Base-by-base conservation (phyloP, 1,140 invertebrate species). In the Plodia interpunctella region DNA sequence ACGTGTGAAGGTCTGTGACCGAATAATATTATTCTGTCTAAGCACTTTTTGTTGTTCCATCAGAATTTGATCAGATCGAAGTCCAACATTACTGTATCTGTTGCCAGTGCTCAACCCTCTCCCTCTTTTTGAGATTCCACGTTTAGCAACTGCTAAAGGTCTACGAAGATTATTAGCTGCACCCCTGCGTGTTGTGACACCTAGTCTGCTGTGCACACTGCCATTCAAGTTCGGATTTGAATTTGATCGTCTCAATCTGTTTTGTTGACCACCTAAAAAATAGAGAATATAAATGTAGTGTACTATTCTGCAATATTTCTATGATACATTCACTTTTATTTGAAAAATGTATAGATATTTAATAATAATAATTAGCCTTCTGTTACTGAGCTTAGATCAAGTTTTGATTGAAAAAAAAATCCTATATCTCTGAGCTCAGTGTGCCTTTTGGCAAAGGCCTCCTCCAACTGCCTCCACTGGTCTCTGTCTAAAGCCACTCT, bases 11-110 rank as follows among this genome's bases (percentile, higher is more conserved):
- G 87, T 89, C 63, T 89, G 87, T 15, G 84, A 78, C 66, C 68
- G 78, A 54, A 89, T 87, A 1, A 85, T 56, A 65, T 79, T 82
- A 50, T 80, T 76, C 11, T 77, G 71, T 5, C 69, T 60, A 15
- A 76, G 60, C 51, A 72, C 55, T 55, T 81, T 74, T 59, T 83
- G 72, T 63, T 79, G 76, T 49, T 87, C 76, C 63, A 78, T 75
- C 17, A 89, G 55, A 49, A 89, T 89, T 70, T 83, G 80, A 70
- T 89, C 87, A 65, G 87, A 89, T 70, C 87, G 78, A 54, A 89
- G 65, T 20, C 87, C 87, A 3, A 87, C 74, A 66, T 61, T 72
- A 63, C 82, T 89, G 19, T 80, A 87, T 68, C 69, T 78, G 61
- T 85, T 85, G 59, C 68, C 65, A 19, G 86, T 87, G 18, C 54